These are phyloP conservation scores for Drosophila mimica DNA, from an alignment of 2,888 invertebrate genomes.

Conservation along the genomic window DNA sequence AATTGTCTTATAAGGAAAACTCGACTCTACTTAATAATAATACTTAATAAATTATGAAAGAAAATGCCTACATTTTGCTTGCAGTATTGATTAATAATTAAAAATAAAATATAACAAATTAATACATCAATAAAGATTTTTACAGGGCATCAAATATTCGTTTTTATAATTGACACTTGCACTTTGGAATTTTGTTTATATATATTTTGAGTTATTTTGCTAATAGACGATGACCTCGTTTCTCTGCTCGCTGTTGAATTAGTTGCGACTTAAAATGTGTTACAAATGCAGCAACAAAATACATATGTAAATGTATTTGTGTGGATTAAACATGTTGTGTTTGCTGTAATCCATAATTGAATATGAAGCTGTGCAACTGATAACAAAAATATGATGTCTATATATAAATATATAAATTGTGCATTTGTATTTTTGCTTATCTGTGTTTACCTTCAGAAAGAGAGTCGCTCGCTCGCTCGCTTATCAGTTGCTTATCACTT, in stretches of 20 bases:
- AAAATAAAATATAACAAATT: not conserved
- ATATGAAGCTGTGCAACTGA: constrained; percentile 45
- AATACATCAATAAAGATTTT: not conserved
- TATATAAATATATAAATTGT: constrained; percentile 9
- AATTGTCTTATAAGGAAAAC: not conserved
- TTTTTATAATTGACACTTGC: not conserved
- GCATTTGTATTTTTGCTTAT: constrained; percentile 27
- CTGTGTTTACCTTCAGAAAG: constrained; percentile 11
- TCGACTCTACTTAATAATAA: not conserved
- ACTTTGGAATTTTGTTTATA: constrained; percentile 38
- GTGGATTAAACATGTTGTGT: constrained; percentile 14
- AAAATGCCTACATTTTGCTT: no score
- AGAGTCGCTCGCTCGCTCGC: constrained; percentile 1
- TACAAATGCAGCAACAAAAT: constrained; percentile 46
- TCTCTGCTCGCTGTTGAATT: constrained; percentile 31
- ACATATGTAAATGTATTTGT: constrained; percentile 1
- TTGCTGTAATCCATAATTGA: constrained; percentile 30
- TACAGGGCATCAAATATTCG: constrained; percentile 33
- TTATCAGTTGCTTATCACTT: constrained; percentile 41
- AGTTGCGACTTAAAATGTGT: constrained; percentile 44
- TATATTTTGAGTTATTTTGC: constrained; percentile 48
- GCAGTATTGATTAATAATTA: not conserved
- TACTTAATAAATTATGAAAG: not conserved
- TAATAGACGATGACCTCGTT: constrained; percentile 69
- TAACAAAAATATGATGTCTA: constrained; percentile 19